A percentile compares a stretch with the other conserved stretches of the same genome.
Evolutionary conservation across 2,113 vertebrate genomes (phyloP).

Genomic region (Calcarius ornatus): DNA sequence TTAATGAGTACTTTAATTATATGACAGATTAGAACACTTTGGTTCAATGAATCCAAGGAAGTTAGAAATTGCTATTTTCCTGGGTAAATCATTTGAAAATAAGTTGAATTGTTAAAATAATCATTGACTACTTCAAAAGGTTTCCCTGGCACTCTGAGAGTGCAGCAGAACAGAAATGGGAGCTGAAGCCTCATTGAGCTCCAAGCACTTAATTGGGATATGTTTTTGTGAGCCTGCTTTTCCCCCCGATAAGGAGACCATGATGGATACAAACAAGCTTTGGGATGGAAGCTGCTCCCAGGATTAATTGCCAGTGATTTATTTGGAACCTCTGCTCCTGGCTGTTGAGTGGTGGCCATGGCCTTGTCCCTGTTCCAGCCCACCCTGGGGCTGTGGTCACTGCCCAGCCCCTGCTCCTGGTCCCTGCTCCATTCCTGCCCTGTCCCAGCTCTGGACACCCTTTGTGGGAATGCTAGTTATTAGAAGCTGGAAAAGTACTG

Average conservation of each 20-base stretch:
- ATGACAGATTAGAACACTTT: not conserved
- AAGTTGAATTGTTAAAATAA: conserved; percentile 31
- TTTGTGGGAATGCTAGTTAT: too few species aligned
- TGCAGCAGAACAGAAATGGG: not conserved
- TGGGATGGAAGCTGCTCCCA: not conserved
- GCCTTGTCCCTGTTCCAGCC: fast-evolving
- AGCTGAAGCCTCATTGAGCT: conserved; percentile 2
- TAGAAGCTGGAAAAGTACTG: too few species aligned
- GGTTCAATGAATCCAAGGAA: not conserved
- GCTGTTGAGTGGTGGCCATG: fast-evolving
- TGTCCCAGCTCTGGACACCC: fast-evolving
- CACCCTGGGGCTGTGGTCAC: not conserved
- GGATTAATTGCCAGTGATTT: not conserved
- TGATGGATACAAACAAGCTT: conserved; percentile 1
- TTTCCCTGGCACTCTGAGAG: not conserved
- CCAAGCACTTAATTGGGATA: not conserved
- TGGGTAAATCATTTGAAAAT: not conserved
- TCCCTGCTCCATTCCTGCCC: too few species aligned
- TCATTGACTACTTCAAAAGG: conserved; percentile 7
- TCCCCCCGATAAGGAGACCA: not conserved
- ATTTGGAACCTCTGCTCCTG: not conserved
- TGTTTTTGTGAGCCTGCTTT: not conserved
- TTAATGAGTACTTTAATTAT: conserved; percentile 43
- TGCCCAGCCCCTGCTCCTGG: not conserved
- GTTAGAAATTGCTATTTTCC: not conserved